Conservation (phyloP, 92 coral and sea anemone species). For the Galaxea fascicularis region DNA sequence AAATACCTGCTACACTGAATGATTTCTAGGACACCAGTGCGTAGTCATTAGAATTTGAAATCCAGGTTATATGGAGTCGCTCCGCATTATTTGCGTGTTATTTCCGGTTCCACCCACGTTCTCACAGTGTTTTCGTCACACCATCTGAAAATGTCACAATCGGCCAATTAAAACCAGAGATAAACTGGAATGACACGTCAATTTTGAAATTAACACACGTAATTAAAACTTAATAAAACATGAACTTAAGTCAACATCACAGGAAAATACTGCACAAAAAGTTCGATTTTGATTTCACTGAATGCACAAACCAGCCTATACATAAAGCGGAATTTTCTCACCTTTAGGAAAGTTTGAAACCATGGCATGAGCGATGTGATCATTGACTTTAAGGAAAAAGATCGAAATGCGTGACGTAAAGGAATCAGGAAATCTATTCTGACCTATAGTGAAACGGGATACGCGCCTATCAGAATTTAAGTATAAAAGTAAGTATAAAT, state of each 20-base stretch:
- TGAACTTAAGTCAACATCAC: not conserved
- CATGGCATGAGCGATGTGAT: not conserved
- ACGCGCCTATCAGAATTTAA: not conserved
- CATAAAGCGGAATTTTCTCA: too few species aligned
- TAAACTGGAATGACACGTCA: slow-evolving; percentile 7
- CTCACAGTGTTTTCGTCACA: not conserved
- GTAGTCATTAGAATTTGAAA: not conserved
- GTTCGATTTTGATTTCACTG: not conserved
- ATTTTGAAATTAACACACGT: not conserved
- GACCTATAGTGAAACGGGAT: not conserved
- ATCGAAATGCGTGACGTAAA: slow-evolving; percentile 1
- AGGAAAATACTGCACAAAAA: not conserved
- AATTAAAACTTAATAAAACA: not conserved
- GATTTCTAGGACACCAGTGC: not conserved
- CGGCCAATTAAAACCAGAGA: not conserved
- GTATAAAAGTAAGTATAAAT: not conserved
- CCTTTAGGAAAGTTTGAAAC: not conserved
- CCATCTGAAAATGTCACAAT: not conserved
- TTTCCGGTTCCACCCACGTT: slow-evolving; percentile 35
- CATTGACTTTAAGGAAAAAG: not conserved
- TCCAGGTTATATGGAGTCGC: not conserved
- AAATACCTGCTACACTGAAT: not conserved
- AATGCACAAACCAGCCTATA: not conserved
- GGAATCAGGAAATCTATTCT: not conserved
- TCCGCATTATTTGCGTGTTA: not conserved